These are phyloP conservation scores for Rutilus rutilus DNA, from an alignment of 2,113 vertebrate genomes.

Conservation along the genomic window DNA sequence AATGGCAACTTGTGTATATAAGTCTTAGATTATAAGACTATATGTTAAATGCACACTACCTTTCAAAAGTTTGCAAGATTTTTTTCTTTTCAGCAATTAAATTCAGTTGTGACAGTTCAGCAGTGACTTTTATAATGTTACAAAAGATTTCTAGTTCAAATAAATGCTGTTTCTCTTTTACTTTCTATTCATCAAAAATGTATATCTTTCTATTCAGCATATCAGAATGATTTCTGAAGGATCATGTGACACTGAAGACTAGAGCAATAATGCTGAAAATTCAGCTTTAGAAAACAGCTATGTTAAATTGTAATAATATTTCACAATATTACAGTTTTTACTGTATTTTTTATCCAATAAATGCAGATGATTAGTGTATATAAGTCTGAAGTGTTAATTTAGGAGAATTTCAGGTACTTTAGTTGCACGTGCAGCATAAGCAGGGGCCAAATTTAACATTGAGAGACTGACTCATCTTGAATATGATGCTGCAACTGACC, in stretches of 20 bases:
- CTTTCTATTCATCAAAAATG: background rate
- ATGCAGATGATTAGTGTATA: background rate
- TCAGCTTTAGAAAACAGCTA: background rate
- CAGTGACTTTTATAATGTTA: no score
- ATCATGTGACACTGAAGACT: background rate
- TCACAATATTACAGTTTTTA: background rate
- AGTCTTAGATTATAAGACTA: background rate
- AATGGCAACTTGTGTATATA: background rate
- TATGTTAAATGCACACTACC: background rate
- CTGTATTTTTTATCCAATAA: background rate
- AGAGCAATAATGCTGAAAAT: background rate
- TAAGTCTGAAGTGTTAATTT: background rate
- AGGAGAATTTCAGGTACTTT: background rate
- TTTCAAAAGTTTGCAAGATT: background rate
- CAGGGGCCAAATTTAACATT: background rate
- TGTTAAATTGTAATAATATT: background rate
- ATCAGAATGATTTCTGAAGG: background rate
- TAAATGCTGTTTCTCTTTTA: no score
- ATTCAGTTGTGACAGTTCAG: no score
- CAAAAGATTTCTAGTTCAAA: no score
- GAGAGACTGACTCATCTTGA: background rate
- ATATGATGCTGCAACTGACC: background rate
- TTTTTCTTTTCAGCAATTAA: background rate
- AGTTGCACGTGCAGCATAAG: background rate
- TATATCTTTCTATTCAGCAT: background rate